phyloP scores from a whole-genome alignment of 2,888 invertebrate species.

The Syrista parreyssii region DNA sequence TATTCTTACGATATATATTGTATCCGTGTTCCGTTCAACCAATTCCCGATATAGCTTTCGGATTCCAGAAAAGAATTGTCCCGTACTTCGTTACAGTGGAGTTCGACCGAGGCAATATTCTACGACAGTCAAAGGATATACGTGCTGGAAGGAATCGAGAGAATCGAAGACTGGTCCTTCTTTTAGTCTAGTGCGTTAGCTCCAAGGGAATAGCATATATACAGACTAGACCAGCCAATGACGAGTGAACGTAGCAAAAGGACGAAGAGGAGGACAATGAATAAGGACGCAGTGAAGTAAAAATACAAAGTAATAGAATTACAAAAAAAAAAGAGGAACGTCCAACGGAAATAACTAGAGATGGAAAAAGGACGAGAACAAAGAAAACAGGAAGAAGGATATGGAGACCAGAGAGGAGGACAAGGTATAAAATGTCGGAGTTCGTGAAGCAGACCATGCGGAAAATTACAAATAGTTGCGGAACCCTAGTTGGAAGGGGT shows the following conservation, averaged over 20 bases:
- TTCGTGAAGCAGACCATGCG: conserved; percentile 38
- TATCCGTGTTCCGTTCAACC: not conserved
- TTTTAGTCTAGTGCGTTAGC: not conserved
- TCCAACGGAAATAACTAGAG: not conserved
- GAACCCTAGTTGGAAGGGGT: conserved; percentile 7
- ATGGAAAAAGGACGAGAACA: not conserved
- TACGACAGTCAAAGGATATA: not conserved
- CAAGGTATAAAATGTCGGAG: conserved; percentile 26
- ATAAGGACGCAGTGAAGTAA: not conserved
- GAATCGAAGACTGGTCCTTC: not conserved
- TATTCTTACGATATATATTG: not conserved
- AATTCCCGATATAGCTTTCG: not conserved
- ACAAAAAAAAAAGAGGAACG: not conserved
- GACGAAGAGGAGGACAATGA: not conserved
- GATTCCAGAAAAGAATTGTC: not conserved
- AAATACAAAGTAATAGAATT: not conserved
- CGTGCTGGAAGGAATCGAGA: not conserved
- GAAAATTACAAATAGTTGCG: conserved; percentile 50
- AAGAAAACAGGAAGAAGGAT: not conserved
- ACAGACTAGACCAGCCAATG: not conserved
- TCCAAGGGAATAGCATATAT: not conserved
- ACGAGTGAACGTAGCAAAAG: not conserved
- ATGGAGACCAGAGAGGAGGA: not conserved
- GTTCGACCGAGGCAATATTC: not conserved
- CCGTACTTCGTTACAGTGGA: not conserved